Base-by-base conservation (phyloP, 2,888 invertebrate species). In the Oasisia sp. region DNA sequence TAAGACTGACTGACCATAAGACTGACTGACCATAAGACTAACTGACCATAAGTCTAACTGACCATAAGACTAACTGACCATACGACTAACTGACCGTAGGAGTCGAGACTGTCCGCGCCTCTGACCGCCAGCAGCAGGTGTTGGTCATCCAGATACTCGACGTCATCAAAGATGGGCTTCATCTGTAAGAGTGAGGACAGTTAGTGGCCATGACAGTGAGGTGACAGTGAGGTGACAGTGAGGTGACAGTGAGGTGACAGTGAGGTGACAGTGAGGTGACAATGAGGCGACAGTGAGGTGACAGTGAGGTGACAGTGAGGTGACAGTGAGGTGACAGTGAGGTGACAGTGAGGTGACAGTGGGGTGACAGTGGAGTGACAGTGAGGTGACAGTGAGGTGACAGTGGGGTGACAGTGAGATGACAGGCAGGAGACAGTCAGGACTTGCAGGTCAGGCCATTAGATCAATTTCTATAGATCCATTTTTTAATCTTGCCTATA, bases 81-180 rank as follows among this genome's bases (percentile, higher is more conserved):
- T 14, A 14, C 44, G 32, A 32, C 32, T 38, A n/a, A 91, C 93
- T 93, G 92, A 95, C 96, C 96, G 93, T 95, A 96, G 2, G 95
- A 96, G 92, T 96, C 96, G 93, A 95, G 95, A 11, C 95, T 95
- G 92, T 95, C 95, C 74, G 94, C 94, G 14, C 95, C 94, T 92
- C 95, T 95, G 45, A 96, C 95, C 91, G 95, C 95, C 50, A 96
- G 93, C 91, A 96, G 93, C 32, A 96, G 94, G 94, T 96, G 96
- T 93, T 96, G 96, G 91, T 96, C 96, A 91, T 96, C 95, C 32
- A 96, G 94, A 91, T 95, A 96, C 32, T 95, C 95, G 58, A 94
- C 94, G 93, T 96, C 96, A 91, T 95, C 95, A 94, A 96, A 95
- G 92, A 96, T 93, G n/a, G 96, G 96, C 56, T 94, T 93, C 94